phyloP scores from a whole-genome alignment of 2,888 invertebrate species.

The Caprella mutica region DNA sequence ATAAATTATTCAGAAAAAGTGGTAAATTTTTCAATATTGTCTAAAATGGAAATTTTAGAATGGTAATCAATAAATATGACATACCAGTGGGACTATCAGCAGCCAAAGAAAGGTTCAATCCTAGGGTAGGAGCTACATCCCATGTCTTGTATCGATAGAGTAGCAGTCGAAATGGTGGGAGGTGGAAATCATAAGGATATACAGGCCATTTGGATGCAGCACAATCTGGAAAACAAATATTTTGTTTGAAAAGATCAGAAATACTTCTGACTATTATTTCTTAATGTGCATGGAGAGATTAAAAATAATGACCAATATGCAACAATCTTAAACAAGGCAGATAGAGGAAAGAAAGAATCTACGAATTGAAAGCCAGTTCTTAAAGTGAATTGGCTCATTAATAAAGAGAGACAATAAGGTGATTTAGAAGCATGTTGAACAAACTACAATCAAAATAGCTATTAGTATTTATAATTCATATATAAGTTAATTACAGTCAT shows the following conservation, averaged over 20 bases:
- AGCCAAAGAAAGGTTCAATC: conserved; percentile 1
- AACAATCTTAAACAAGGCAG: too few relatives aligned
- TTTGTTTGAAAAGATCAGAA: neutral
- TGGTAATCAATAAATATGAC: neutral
- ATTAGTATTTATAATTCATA: too few relatives aligned
- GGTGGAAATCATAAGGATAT: neutral
- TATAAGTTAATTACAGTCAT: too few relatives aligned
- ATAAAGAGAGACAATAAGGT: too few relatives aligned
- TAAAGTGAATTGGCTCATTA: too few relatives aligned
- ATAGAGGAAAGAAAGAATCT: too few relatives aligned
- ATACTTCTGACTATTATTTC: too few relatives aligned
- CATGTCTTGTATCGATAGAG: conserved; percentile 4
- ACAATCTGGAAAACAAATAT: neutral
- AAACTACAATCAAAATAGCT: too few relatives aligned
- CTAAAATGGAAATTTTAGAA: neutral
- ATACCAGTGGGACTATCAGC: conserved; percentile 7
- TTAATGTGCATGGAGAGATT: too few relatives aligned
- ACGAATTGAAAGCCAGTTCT: too few relatives aligned
- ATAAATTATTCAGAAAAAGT: neutral
- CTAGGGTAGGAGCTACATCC: neutral
- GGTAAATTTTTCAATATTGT: neutral
- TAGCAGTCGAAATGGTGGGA: conserved; percentile 2
- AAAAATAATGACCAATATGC: too few relatives aligned
- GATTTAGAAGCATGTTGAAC: too few relatives aligned
- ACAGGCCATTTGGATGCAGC: neutral